phyloP scores from a whole-genome alignment of 1,140 invertebrate genomes.

The Drosophila kohkoa region DNA sequence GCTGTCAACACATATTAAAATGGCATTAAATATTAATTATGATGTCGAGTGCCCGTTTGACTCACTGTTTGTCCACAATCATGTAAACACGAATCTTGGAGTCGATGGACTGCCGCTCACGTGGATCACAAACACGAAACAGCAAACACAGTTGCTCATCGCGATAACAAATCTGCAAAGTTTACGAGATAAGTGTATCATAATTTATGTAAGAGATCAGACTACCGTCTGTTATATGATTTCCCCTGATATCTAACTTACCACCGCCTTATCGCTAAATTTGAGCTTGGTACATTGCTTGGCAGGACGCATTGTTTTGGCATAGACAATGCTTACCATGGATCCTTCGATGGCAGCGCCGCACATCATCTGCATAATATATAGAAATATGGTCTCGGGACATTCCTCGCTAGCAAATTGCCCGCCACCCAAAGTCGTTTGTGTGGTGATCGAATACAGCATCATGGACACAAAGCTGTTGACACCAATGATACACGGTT shows the following conservation, averaged over 20 bases:
- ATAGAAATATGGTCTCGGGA: conserved; percentile 91
- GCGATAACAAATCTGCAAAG: conserved; percentile 86
- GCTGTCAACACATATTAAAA: conserved; percentile 32
- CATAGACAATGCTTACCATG: conserved; percentile 87
- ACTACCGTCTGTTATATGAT: not conserved
- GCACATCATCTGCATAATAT: conserved; percentile 87
- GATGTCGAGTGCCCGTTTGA: not conserved
- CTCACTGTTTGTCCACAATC: conserved; percentile 81
- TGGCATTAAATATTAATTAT: too few species aligned
- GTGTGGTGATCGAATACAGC: conserved; percentile 88
- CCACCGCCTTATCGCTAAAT: conserved; percentile 87
- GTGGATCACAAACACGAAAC: conserved; percentile 87
- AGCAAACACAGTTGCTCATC: conserved; percentile 87
- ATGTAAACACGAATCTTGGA: conserved; percentile 87
- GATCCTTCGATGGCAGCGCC: conserved; percentile 87
- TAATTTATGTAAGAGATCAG: not conserved
- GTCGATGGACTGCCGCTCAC: conserved; percentile 86
- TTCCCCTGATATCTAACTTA: conserved; percentile 63
- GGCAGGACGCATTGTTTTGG: conserved; percentile 87
- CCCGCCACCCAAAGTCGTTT: conserved; percentile 89
- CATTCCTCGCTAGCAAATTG: conserved; percentile 94
- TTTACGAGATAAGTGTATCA: not conserved
- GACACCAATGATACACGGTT: conserved; percentile 85
- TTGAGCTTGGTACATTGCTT: conserved; percentile 85
- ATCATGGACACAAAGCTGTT: conserved; percentile 86